phyloP scores from a whole-genome alignment of 1,140 invertebrate genomes.

The Dendrolimus punctatus region DNA sequence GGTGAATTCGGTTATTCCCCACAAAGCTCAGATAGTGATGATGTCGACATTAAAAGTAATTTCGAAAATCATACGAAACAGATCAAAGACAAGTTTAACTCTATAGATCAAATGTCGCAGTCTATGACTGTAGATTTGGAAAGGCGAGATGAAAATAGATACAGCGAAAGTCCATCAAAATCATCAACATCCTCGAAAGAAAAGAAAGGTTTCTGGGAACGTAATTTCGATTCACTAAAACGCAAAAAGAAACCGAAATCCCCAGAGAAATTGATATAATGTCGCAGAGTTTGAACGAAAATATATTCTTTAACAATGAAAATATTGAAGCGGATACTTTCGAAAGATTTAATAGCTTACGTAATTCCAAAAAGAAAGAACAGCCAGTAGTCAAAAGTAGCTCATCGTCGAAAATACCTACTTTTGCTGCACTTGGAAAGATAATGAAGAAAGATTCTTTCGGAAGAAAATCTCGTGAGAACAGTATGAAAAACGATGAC shows the following conservation, averaged over 20 bases:
- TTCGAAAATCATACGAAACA: conserved; percentile 57
- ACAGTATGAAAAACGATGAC: conserved; percentile 33
- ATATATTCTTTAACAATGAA: conserved; percentile 72
- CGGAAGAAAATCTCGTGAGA: conserved; percentile 47
- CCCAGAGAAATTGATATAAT: conserved; percentile 68
- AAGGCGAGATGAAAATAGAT: conserved; percentile 26
- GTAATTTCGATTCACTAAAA: conserved; percentile 70
- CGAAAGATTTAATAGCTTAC: conserved; percentile 62
- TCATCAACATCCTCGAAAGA: conserved; percentile 56
- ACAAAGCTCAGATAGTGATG: conserved; percentile 65
- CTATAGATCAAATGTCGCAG: conserved; percentile 74
- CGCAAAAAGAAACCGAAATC: conserved; percentile 56
- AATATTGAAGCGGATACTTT: conserved; percentile 62
- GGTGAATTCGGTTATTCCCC: conserved; percentile 68
- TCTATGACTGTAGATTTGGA: conserved; percentile 71
- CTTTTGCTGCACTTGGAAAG: conserved; percentile 63
- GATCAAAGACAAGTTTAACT: conserved; percentile 64
- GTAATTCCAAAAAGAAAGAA: conserved; percentile 60
- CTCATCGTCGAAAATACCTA: conserved; percentile 64
- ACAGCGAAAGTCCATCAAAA: conserved; percentile 55
- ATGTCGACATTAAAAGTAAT: conserved; percentile 53
- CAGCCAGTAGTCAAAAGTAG: conserved; percentile 52
- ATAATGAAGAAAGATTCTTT: conserved; percentile 68
- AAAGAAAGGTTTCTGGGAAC: conserved; percentile 71
- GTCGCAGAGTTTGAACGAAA: conserved; percentile 76